Conservation (phyloP, 1,140 invertebrate genomes). For the Laupala kohalensis region DNA sequence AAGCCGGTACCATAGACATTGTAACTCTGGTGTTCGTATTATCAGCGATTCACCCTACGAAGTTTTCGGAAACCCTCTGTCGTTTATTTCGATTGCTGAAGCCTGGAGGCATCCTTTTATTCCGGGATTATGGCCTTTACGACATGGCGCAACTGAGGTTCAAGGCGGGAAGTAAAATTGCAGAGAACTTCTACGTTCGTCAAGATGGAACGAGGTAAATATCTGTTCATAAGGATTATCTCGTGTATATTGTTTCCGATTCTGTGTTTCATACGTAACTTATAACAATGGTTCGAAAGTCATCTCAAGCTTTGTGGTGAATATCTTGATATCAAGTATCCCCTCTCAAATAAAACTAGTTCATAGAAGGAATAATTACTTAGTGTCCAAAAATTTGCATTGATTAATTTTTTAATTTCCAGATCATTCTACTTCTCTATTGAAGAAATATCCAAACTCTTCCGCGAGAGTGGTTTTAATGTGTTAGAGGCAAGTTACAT, state of each 20-base stretch:
- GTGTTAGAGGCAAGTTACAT: conserved; percentile 57
- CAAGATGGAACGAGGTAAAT: conserved; percentile 92
- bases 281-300: not conserved
- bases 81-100: conserved; percentile 59
- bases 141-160: conserved; percentile 96
- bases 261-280: not conserved
- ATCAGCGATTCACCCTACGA: conserved; percentile 63
- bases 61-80: conserved; percentile 53
- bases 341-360: not conserved
- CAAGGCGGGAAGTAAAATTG: conserved; percentile 80
- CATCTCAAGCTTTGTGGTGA: not conserved
- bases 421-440: conserved; percentile 71
- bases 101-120: conserved; percentile 72
- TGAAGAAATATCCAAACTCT: conserved; percentile 49
- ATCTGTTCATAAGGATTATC: not conserved
- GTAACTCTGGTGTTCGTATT: conserved; percentile 66
- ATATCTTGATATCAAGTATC: not conserved
- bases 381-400: not conserved
- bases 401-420: conserved; percentile 24
- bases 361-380: not conserved
- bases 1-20: conserved; percentile 42
- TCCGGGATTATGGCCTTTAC: conserved; percentile 95
- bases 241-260: not conserved
- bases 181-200: conserved; percentile 89
- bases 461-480: conserved; percentile 53